Evolutionary conservation across 2,888 invertebrate species (phyloP).

Genomic region (Pilophorus perplexus): DNA sequence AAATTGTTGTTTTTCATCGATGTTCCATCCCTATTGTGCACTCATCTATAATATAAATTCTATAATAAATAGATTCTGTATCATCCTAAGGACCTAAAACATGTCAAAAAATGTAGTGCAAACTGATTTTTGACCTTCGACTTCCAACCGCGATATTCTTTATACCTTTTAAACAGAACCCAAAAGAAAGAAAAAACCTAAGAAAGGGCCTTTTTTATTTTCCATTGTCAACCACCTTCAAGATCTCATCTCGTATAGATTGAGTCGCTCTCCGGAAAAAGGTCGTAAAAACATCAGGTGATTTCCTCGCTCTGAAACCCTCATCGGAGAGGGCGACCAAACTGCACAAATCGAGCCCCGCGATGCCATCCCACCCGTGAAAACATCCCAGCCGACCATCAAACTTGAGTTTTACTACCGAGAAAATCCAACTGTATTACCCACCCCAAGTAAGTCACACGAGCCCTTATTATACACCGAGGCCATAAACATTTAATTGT

Average conservation of each 20-base stretch:
- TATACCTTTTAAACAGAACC: too few relatives aligned
- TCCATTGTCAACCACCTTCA: constrained; percentile 22
- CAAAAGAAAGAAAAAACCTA: too few relatives aligned
- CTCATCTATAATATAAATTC: too few relatives aligned
- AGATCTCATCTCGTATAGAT: constrained; percentile 4
- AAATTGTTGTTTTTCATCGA: too few relatives aligned
- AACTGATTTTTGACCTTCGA: too few relatives aligned
- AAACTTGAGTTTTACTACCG: constrained; percentile 34
- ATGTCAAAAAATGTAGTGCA: too few relatives aligned
- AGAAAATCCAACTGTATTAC: constrained; percentile 39
- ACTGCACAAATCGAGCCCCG: constrained; percentile 4
- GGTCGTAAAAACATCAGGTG: constrained; percentile 37
- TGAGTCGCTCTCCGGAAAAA: constrained; percentile 16
- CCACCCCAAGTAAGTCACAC: constrained; percentile 40
- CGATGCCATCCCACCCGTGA: constrained; percentile 35
- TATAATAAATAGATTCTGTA: too few relatives aligned
- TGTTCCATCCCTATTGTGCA: too few relatives aligned
- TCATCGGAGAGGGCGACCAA: background rate
- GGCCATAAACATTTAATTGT: constrained; percentile 40
- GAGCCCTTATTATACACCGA: constrained; percentile 37
- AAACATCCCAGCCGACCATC: constrained; percentile 33
- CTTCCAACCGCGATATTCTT: too few relatives aligned
- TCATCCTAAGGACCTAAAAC: too few relatives aligned
- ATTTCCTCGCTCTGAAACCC: constrained; percentile 1
- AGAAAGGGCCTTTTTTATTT: constrained; percentile 22